Conservation (phyloP, 2,113 vertebrate species). For the Scomber japonicus region DNA sequence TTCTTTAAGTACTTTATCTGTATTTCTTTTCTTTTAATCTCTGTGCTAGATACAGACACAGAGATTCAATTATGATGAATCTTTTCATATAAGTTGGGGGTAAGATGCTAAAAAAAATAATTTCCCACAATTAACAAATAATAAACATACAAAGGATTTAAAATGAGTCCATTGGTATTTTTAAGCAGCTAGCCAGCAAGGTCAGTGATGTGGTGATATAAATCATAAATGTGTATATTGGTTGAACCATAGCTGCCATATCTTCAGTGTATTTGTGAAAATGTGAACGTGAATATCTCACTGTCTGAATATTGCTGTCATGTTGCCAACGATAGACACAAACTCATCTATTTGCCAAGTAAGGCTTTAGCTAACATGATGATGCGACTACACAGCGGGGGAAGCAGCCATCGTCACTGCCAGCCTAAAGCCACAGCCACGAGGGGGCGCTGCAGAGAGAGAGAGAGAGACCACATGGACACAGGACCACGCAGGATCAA, state of each 20-base stretch:
- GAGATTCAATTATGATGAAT: too few species aligned
- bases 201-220: too few species aligned
- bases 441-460: slow-evolving; percentile 35
- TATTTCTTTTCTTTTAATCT: too few species aligned
- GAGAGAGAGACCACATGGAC: slow-evolving; percentile 18
- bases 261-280: slow-evolving; percentile 34
- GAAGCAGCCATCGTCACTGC: slow-evolving; percentile 73
- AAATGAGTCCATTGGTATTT: too few species aligned
- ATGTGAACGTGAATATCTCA: slow-evolving; percentile 12
- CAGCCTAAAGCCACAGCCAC: slow-evolving; percentile 62
- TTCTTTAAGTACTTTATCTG: too few species aligned
- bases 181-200: too few species aligned
- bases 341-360: slow-evolving; percentile 62
- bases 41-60: too few species aligned
- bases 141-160: too few species aligned
- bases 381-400: slow-evolving; percentile 26
- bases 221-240: background rate
- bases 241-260: slow-evolving; percentile 45
- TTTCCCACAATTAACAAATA: too few species aligned
- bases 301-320: slow-evolving; percentile 45
- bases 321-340: slow-evolving; percentile 38
- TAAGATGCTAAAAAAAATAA: too few species aligned
- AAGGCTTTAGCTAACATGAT: slow-evolving; percentile 68
- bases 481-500: slow-evolving; percentile 41
- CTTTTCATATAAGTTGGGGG: too few species aligned